Evolutionary conservation across 2,888 invertebrate species (phyloP).

Genomic region (Metopia argyrocephala): DNA sequence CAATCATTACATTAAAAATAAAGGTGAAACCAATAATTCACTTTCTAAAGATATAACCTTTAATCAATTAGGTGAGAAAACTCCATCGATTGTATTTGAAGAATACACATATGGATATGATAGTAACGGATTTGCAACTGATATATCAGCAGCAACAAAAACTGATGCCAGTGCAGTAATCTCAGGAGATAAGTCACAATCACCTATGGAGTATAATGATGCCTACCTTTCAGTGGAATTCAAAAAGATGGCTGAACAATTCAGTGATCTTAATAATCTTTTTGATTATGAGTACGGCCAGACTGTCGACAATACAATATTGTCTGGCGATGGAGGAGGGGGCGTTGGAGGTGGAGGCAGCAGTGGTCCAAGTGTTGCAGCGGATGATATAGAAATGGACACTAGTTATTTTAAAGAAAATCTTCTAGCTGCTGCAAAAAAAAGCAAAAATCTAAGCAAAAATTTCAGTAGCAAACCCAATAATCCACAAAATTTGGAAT

Average conservation of each 20-base stretch:
- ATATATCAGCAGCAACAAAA: slow-evolving; percentile 57
- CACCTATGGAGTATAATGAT: slow-evolving; percentile 57
- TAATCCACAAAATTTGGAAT: slow-evolving; percentile 66
- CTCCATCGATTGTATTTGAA: slow-evolving; percentile 70
- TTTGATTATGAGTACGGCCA: slow-evolving; percentile 57
- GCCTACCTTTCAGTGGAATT: slow-evolving; percentile 56
- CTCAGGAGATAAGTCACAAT: slow-evolving; percentile 67
- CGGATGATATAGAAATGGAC: slow-evolving; percentile 67
- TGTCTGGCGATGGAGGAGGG: slow-evolving; percentile 67
- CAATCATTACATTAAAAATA: too few relatives aligned
- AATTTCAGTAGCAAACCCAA: slow-evolving; percentile 64
- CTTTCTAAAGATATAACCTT: slow-evolving; percentile 32
- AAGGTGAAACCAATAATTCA: slow-evolving; percentile 9
- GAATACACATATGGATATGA: slow-evolving; percentile 76
- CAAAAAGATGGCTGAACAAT: slow-evolving; percentile 60
- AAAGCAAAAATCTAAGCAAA: slow-evolving; percentile 62
- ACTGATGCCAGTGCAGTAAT: slow-evolving; percentile 22
- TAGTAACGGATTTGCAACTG: slow-evolving; percentile 75
- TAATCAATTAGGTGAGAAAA: slow-evolving; percentile 69
- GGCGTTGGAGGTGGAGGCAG: slow-evolving; percentile 67
- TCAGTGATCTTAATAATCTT: slow-evolving; percentile 47
- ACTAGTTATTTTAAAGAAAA: slow-evolving; percentile 71
- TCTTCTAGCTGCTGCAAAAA: slow-evolving; percentile 69
- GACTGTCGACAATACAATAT: slow-evolving; percentile 41
- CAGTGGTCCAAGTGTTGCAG: slow-evolving; percentile 51